These are phyloP conservation scores for Eilema griseolum DNA, from an alignment of 2,888 invertebrate species.

Conservation along the genomic window DNA sequence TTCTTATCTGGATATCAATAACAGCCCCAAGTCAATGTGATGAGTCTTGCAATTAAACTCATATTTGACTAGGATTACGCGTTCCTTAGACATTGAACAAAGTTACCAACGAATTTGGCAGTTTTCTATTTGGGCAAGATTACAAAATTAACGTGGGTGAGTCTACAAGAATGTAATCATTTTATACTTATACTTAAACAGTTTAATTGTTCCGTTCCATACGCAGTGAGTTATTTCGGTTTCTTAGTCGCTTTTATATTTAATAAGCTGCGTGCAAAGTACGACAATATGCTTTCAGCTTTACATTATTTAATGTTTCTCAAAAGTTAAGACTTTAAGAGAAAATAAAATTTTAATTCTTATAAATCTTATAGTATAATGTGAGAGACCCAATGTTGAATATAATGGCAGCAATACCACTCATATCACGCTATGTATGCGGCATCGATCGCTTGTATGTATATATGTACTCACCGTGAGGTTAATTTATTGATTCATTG, in stretches of 20 bases:
- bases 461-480: slow-evolving; percentile 41
- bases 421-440: not conserved
- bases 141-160: no score
- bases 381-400: slow-evolving; percentile 2
- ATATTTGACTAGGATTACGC: not conserved
- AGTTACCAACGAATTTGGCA: not conserved
- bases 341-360: not conserved
- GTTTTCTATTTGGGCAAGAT: not conserved
- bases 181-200: not conserved
- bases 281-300: not conserved
- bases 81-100: not conserved
- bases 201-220: not conserved
- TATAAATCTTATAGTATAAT: slow-evolving; percentile 12
- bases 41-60: not conserved
- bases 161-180: no score
- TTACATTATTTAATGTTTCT: not conserved
- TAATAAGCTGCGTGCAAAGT: not conserved
- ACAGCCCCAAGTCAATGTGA: not conserved
- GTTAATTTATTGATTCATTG: slow-evolving; percentile 37
- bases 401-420: not conserved
- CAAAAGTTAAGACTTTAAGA: not conserved
- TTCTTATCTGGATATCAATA: not conserved
- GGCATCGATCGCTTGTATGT: slow-evolving; percentile 19
- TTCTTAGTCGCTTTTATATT: not conserved
- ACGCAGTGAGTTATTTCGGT: no score